Evolutionary conservation across 2,888 invertebrate genomes (phyloP).

Genomic region (Neoaliturus tenellus): DNA sequence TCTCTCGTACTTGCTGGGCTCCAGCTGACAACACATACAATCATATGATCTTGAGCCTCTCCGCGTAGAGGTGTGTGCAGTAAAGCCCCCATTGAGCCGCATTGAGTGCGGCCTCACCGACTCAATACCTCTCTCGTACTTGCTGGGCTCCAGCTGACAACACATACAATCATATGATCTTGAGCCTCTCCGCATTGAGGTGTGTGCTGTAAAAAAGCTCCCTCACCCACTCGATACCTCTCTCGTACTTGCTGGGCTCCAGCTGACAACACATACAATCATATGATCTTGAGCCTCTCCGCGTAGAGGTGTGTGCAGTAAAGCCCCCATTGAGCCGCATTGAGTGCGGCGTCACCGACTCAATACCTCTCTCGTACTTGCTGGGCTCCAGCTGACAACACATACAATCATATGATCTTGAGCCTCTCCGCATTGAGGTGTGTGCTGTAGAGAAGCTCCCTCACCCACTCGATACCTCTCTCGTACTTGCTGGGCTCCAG

Average conservation of each 20-base stretch:
- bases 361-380: conserved; percentile 84
- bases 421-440: no score
- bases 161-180: no score
- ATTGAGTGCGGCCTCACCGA: conserved; percentile 89
- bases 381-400: conserved; percentile 86
- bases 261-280: no score
- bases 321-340: conserved; percentile 85
- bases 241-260: conserved; percentile 84
- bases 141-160: conserved; percentile 86
- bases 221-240: conserved; percentile 85
- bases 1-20: conserved; percentile 83
- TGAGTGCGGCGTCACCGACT: no score
- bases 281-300: conserved; percentile 86
- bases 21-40: no score
- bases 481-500: no score
- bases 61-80: conserved; percentile 81
- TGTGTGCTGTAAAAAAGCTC: conserved; percentile 84
- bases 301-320: conserved; percentile 82
- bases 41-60: conserved; percentile 86
- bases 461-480: no score
- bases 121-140: conserved; percentile 84
- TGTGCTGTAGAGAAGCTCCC: no score
- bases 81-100: no score
- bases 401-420: no score
- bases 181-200: conserved; percentile 83